Evolutionary conservation across 2,113 vertebrate genomes (phyloP), one percentile per base, ranked within the genome.

Genomic region (Lates calcarifer): DNA sequence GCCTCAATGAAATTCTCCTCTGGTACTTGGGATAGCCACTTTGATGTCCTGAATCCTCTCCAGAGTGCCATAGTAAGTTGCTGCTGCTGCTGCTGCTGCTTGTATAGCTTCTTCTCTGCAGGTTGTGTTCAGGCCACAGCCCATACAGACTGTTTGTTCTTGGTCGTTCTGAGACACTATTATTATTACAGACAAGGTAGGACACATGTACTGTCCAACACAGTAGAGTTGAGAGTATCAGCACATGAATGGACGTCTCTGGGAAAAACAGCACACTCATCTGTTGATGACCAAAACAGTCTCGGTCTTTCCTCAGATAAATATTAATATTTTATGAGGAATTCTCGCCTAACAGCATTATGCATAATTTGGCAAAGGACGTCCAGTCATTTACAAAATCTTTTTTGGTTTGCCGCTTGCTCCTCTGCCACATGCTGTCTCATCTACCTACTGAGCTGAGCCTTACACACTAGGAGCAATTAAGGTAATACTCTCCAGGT

Each of bases 71-170:
- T 71, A n/a, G 20, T 57, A 2, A 29, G 6, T n/a, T n/a, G 13
- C 47, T 31, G 55, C n/a, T 2, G 10, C 13, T 45, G 26, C 26
- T 79, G 15, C 11, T 55, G 45, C 20, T 41, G 13, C 20, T 24
- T 33, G 31, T 31, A 24, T n/a, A 58, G 15, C 24, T 17, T 85
- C 3, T 41, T 14, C 45, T 65, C 58, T 35, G n/a, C 71, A 60
- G 53, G 26, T n/a, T 60, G 51, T 43, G 26, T 74, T 66, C 61
- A 61, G 17, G 13, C 11, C 45, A 6, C 20, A 47, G 26, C 14
- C 49, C 12, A 14, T 37, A 9, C 20, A 68, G 56, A 39, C 3
- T 24, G n/a, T 55, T 24, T 79, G 29, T 15, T 55, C 37, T 49
- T 66, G 39, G 68, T 72, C 68, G 18, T 12, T 65, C 17, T 12